Percentiles rank a stretch among this genome's conserved stretches.
phyloP scores from a whole-genome alignment of 2,888 invertebrate genomes.

The Lagria hirta region DNA sequence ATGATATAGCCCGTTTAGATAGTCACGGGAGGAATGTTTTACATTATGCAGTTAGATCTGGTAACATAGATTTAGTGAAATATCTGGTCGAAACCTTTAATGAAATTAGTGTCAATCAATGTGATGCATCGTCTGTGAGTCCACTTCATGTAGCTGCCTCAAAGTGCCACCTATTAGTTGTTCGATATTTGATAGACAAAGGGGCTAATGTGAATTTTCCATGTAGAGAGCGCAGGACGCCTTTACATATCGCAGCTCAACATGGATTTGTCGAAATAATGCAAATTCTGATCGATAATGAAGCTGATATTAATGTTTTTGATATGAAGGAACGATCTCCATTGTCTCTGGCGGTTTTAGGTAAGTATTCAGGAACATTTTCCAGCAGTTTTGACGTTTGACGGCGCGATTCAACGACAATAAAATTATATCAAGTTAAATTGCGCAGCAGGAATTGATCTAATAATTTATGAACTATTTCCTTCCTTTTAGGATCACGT shows the following conservation, averaged over 20 bases:
- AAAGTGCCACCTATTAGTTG: conserved; percentile 36
- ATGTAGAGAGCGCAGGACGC: conserved; percentile 51
- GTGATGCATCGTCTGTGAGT: conserved; percentile 66
- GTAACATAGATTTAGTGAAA: conserved; percentile 63
- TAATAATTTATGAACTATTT: no score
- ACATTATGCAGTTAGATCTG: conserved; percentile 73
- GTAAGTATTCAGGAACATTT: no score
- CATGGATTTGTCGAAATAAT: conserved; percentile 53
- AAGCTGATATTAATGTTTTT: conserved; percentile 63
- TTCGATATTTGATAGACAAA: conserved; percentile 25
- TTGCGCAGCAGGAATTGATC: no score
- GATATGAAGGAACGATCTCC: conserved; percentile 56
- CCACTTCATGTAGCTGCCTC: conserved; percentile 69
- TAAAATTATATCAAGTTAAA: no score
- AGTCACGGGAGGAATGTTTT: conserved; percentile 67
- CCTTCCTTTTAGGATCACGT: no score
- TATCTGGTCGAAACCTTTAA: conserved; percentile 50
- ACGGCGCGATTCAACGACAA: no score
- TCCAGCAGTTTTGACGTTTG: no score
- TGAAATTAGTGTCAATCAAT: conserved; percentile 66
- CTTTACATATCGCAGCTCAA: conserved; percentile 51
- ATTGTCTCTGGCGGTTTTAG: conserved; percentile 53
- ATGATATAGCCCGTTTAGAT: conserved; percentile 63
- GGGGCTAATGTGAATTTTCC: conserved; percentile 49
- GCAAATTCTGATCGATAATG: conserved; percentile 57